These are phyloP conservation scores for Oplegnathus fasciatus DNA, from an alignment of 2,113 vertebrate genomes.

Conservation along the genomic window DNA sequence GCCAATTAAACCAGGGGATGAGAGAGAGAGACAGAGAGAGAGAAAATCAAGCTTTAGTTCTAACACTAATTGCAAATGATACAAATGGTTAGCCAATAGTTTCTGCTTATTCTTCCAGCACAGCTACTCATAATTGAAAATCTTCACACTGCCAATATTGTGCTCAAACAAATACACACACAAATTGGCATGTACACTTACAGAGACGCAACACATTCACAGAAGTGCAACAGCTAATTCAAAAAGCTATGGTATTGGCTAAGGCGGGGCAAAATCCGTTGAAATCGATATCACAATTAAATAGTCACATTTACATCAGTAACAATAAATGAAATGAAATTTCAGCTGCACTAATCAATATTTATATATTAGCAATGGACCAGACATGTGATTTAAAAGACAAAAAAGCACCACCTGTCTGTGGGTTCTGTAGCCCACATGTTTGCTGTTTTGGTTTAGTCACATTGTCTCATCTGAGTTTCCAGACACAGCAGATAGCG, in stretches of 20 bases:
- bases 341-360: background rate
- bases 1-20: slow-evolving; percentile 74
- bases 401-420: too few relatives aligned
- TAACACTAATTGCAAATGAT: slow-evolving; percentile 78
- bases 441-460: background rate
- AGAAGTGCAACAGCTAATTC: slow-evolving; percentile 13
- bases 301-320: background rate
- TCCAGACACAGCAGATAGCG: background rate
- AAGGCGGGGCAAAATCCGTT: background rate
- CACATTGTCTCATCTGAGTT: background rate
- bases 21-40: slow-evolving; percentile 14
- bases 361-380: background rate
- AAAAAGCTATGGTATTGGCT: background rate
- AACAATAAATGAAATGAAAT: background rate
- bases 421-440: background rate
- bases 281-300: background rate
- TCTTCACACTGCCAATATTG: slow-evolving; percentile 51
- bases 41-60: slow-evolving; percentile 57
- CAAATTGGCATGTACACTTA: background rate
- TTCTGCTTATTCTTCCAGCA: slow-evolving; percentile 58
- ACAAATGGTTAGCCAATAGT: slow-evolving; percentile 72
- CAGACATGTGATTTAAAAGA: background rate
- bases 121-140: slow-evolving; percentile 71
- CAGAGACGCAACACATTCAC: background rate
- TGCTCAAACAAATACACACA: slow-evolving; percentile 46